Conservation (phyloP, 1,140 invertebrate species). For the Lasioglossum baleicum region DNA sequence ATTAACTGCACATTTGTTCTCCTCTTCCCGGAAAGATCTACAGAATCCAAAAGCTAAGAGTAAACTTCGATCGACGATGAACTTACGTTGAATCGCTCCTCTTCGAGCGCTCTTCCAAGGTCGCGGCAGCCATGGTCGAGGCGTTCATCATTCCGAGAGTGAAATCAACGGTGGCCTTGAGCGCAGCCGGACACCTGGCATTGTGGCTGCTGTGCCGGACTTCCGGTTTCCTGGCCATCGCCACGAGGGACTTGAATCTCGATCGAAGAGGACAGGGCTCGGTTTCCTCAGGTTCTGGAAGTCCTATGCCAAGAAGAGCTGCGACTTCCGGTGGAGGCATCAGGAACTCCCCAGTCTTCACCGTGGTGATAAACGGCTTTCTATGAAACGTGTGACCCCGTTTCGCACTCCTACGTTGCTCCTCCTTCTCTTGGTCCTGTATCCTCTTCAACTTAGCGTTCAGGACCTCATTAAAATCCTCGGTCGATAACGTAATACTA, state of each 20-base stretch:
- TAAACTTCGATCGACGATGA: not conserved
- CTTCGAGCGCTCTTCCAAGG: slow-evolving; percentile 62
- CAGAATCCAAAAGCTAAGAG: too few relatives aligned
- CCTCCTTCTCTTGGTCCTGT: slow-evolving; percentile 81
- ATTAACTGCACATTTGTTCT: too few relatives aligned
- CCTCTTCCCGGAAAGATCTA: too few relatives aligned
- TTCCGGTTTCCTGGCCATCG: slow-evolving; percentile 70
- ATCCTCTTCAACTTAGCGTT: slow-evolving; percentile 84
- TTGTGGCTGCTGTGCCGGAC: slow-evolving; percentile 73
- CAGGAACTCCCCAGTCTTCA: slow-evolving; percentile 88
- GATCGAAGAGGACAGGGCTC: slow-evolving; percentile 57
- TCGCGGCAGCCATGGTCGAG: slow-evolving; percentile 60
- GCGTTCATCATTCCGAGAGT: slow-evolving; percentile 64
- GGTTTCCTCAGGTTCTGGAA: slow-evolving; percentile 53
- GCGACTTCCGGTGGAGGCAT: slow-evolving; percentile 88
- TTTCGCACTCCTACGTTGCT: slow-evolving; percentile 37
- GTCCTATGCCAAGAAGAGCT: slow-evolving; percentile 82
- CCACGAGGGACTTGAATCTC: slow-evolving; percentile 71
- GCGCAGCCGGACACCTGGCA: slow-evolving; percentile 67
- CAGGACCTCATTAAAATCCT: slow-evolving; percentile 83
- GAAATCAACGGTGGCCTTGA: slow-evolving; percentile 75
- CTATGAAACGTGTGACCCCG: slow-evolving; percentile 45
- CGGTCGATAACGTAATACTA: slow-evolving; percentile 68
- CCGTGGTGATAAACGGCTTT: slow-evolving; percentile 87
- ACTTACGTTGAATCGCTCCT: slow-evolving; percentile 49